Percentiles rank a stretch among this genome's conserved stretches.
phyloP scores from a whole-genome alignment of 2,797 vertebrate species.

The Lithobates pipiens region DNA sequence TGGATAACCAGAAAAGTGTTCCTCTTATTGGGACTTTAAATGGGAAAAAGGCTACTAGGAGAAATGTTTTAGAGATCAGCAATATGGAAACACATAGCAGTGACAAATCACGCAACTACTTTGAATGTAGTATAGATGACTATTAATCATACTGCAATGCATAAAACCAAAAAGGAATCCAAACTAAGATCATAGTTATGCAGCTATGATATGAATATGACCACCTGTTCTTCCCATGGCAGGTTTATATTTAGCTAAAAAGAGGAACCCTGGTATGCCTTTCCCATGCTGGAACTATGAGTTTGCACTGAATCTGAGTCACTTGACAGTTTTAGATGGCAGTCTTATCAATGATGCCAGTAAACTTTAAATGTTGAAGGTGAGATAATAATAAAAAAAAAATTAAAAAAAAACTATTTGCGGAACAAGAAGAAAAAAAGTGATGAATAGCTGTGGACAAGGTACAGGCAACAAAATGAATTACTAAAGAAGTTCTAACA shows the following conservation, averaged over 20 bases:
- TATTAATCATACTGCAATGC: neutral
- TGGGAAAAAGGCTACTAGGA: too few species aligned
- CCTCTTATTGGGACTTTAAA: too few species aligned
- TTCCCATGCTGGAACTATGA: neutral
- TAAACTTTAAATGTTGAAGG: too few species aligned
- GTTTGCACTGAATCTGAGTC: neutral
- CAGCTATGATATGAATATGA: neutral
- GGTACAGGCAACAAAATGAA: too few species aligned
- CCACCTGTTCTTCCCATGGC: constrained; percentile 14
- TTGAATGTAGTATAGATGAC: neutral
- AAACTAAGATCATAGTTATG: constrained; percentile 6
- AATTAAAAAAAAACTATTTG: neutral
- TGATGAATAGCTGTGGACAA: too few species aligned
- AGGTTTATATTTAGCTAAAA: constrained; percentile 20
- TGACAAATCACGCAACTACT: neutral
- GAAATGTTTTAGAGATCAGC: too few species aligned
- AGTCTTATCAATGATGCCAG: too few species aligned
- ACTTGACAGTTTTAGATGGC: neutral
- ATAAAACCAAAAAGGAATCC: neutral
- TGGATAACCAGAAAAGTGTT: too few species aligned
- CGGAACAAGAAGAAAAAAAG: neutral
- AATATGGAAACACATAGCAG: too few species aligned
- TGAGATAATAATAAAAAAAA: too few species aligned
- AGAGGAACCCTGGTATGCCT: neutral
- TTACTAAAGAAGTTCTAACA: too few species aligned